Conservation (phyloP, 92 coral and sea anemone species). For the Siderastrea radians region DNA sequence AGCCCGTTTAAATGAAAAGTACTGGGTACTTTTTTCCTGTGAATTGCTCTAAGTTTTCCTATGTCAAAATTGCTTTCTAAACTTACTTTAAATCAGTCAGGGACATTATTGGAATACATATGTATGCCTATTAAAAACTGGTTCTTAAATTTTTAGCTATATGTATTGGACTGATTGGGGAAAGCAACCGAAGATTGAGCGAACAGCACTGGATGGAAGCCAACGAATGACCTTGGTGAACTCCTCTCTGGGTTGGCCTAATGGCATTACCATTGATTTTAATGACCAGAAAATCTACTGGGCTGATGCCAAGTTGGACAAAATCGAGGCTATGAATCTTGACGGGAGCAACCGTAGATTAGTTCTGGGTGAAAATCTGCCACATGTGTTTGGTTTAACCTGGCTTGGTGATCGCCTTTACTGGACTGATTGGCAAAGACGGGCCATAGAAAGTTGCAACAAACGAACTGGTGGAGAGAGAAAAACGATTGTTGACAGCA, state of each 20-base stretch:
- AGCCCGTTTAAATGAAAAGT: too few species aligned
- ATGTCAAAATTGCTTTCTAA: too few species aligned
- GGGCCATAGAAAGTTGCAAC: slow-evolving; percentile 76
- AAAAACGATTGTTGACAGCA: slow-evolving; percentile 59
- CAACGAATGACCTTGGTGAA: slow-evolving; percentile 79
- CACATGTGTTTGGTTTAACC: slow-evolving; percentile 94
- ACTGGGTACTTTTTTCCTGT: too few species aligned
- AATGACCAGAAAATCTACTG: slow-evolving; percentile 73
- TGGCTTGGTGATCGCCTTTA: slow-evolving; percentile 79
- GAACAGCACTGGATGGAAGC: slow-evolving; percentile 90
- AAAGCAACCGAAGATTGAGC: slow-evolving; percentile 82
- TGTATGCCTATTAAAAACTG: too few species aligned
- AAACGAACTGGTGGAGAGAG: slow-evolving; percentile 67
- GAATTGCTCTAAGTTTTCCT: too few species aligned
- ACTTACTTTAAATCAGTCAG: too few species aligned
- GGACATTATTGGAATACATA: too few species aligned
- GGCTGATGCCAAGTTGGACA: slow-evolving; percentile 96
- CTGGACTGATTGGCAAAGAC: slow-evolving; percentile 97
- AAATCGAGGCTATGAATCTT: slow-evolving; percentile 84
- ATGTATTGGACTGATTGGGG: slow-evolving; percentile 99
- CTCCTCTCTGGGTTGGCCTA: slow-evolving; percentile 88
- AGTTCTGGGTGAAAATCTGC: slow-evolving; percentile 64
- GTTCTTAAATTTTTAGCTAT: slow-evolving; percentile 51
- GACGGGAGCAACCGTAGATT: slow-evolving; percentile 78
- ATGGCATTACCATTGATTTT: slow-evolving; percentile 89